Conservation (phyloP, 92 coral and sea anemone genomes). For the Palythoa heliodiscus region DNA sequence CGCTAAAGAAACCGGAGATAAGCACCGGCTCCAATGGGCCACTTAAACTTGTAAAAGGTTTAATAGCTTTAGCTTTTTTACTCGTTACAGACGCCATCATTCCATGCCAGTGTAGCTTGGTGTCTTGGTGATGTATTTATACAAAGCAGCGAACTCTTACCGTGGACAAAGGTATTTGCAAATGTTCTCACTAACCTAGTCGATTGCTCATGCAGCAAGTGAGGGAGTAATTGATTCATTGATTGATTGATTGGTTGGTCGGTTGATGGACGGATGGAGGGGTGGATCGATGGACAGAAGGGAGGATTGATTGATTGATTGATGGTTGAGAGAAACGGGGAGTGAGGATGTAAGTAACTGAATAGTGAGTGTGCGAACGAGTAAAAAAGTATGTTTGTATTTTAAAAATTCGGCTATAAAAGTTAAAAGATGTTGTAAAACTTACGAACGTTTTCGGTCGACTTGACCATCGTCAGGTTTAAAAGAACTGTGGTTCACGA, state of each 20-base stretch:
- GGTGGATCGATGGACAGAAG: background rate
- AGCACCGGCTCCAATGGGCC: too few relatives aligned
- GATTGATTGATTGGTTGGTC: background rate
- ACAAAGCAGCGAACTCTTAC: slow-evolving; percentile 31
- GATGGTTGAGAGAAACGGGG: background rate
- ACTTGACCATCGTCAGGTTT: too few relatives aligned
- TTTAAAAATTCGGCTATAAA: too few relatives aligned
- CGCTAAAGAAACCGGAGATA: too few relatives aligned
- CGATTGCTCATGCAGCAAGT: background rate
- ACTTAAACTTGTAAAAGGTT: background rate
- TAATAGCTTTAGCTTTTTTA: background rate
- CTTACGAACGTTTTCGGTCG: too few relatives aligned
- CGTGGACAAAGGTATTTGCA: slow-evolving; percentile 39
- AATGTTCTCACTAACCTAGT: background rate
- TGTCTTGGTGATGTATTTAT: slow-evolving; percentile 77
- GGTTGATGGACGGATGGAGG: background rate
- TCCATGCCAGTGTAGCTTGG: slow-evolving; percentile 96
- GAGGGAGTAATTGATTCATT: background rate
- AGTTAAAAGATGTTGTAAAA: too few relatives aligned
- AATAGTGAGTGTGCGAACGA: background rate
- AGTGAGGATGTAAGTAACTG: background rate
- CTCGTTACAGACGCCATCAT: slow-evolving; percentile 75
- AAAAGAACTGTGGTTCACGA: too few relatives aligned
- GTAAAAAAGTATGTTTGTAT: background rate
- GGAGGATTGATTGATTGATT: background rate